Evolutionary conservation across 2,113 vertebrate genomes (phyloP), one percentile per base, ranked within the genome.

Genomic region (Brachionichthys hirsutus): DNA sequence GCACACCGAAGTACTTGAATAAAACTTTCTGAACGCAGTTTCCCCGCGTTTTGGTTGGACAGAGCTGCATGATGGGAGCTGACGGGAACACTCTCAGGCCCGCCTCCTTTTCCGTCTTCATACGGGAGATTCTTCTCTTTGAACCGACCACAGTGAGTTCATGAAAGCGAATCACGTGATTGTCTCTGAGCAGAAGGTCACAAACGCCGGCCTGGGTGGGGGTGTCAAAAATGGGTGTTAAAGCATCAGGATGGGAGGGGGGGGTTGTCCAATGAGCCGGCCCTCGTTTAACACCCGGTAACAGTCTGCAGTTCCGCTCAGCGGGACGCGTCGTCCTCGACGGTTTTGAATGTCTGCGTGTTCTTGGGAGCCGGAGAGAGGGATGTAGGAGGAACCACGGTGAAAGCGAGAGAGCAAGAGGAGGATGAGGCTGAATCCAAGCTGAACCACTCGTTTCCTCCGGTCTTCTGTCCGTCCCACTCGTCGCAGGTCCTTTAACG

Each of bases 131-230:
- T 30, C 24, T 8, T 30, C 24, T 30, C 24, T 30, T 8, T 30
- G 8, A 30, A 30, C 24, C 24, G 24, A 30, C 24, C 3, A 8
- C 24, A 8, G 24, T 30, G 24, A 30, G 24, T 30, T 30, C 24
- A 30, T 30, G 24, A 30, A 30, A 70, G 65, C 44, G 60, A 54
- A 67, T 46, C 22, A 48, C 65, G 36, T 59, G 81, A 86, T 87
- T 73, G 83, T 84, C 79, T 83, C 62, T 48, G 66, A 80, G 70
- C 66, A 68, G 62, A 60, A 54, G 3, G 41, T 45, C 54, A 62
- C 51, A 62, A 54, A 65, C 50, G 22, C 41, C 46, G 54, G 51
- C 73, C 56, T 65, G 48, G 3, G 52, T 52, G 34, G 59, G 61
- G 34, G 53, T 53, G 19, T 54, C 62, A 48, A 34, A 3, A 18